Percentiles rank a stretch among this genome's conserved stretches.
Evolutionary conservation across 2,113 vertebrate genomes (phyloP).

Genomic region (Nannospalax galili): DNA sequence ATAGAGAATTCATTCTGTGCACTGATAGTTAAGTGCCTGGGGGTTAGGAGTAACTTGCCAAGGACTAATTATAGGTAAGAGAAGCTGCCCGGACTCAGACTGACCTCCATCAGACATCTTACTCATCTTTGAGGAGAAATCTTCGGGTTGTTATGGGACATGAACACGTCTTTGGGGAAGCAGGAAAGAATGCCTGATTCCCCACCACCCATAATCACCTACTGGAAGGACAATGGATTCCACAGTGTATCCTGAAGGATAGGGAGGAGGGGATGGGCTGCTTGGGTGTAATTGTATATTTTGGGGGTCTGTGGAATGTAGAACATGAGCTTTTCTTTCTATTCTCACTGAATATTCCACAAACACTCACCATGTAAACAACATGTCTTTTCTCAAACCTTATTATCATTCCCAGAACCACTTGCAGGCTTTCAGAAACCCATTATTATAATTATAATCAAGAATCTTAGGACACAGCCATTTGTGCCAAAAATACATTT

Average conservation of each 20-base stretch:
- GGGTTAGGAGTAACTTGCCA: background rate
- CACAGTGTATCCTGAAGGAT: background rate
- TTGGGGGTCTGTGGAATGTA: slow-evolving; percentile 77
- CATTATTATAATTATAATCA: slow-evolving; percentile 89
- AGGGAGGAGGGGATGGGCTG: slow-evolving; percentile 14
- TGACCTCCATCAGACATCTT: background rate
- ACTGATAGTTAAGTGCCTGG: background rate
- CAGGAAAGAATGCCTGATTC: background rate
- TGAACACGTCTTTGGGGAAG: slow-evolving; percentile 44
- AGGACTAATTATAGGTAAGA: background rate
- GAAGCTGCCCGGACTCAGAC: too few relatives aligned
- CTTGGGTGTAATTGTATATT: slow-evolving; percentile 82
- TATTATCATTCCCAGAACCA: slow-evolving; percentile 85
- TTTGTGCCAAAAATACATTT: slow-evolving; percentile 86
- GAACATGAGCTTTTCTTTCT: slow-evolving; percentile 76
- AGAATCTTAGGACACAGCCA: slow-evolving; percentile 85
- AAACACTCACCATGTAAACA: slow-evolving; percentile 84
- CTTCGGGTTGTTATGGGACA: slow-evolving; percentile 17
- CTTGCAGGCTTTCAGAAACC: slow-evolving; percentile 85
- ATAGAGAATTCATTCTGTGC: fast-evolving
- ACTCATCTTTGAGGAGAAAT: background rate
- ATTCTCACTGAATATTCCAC: slow-evolving; percentile 83
- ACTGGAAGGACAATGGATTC: background rate
- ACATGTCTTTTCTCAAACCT: slow-evolving; percentile 79
- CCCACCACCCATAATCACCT: background rate